Evolutionary conservation across 2,797 vertebrate species (phyloP).

Genomic region (Anguilla marmorata): DNA sequence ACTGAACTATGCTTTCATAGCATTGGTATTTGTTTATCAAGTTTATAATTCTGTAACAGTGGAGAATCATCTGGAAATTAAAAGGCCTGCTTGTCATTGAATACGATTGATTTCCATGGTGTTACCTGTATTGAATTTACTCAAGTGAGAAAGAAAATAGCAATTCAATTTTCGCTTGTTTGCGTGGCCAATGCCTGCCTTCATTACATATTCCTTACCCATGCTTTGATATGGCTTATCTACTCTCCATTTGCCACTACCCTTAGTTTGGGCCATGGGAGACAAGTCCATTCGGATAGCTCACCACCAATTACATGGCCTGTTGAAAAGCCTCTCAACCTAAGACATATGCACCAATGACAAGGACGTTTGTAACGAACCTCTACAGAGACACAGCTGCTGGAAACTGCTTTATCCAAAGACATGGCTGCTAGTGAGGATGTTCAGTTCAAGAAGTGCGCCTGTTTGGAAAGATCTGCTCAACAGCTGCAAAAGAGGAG

Average conservation of each 20-base stretch:
- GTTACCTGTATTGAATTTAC: neutral
- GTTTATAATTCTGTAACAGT: neutral
- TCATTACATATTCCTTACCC: neutral
- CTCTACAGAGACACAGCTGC: conserved; percentile 55
- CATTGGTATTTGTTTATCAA: conserved; percentile 1
- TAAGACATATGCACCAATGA: conserved; percentile 6
- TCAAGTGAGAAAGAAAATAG: neutral
- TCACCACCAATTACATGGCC: neutral
- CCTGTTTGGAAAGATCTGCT: conserved; percentile 45
- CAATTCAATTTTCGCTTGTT: neutral
- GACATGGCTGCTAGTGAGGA: neutral
- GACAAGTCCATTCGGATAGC: neutral
- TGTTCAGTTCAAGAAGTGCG: conserved; percentile 37
- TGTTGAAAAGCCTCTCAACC: neutral
- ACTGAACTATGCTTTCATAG: neutral
- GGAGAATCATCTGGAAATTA: neutral
- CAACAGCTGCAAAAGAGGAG: conserved; percentile 58
- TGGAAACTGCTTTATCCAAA: conserved; percentile 27
- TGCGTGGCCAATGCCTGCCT: neutral
- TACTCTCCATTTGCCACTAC: neutral
- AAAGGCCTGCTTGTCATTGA: neutral
- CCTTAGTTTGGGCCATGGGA: neutral
- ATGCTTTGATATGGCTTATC: neutral
- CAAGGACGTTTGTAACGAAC: conserved; percentile 18
- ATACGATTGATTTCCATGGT: neutral